phyloP scores from a whole-genome alignment of 2,888 invertebrate genomes.

The Tipula lateralis region DNA sequence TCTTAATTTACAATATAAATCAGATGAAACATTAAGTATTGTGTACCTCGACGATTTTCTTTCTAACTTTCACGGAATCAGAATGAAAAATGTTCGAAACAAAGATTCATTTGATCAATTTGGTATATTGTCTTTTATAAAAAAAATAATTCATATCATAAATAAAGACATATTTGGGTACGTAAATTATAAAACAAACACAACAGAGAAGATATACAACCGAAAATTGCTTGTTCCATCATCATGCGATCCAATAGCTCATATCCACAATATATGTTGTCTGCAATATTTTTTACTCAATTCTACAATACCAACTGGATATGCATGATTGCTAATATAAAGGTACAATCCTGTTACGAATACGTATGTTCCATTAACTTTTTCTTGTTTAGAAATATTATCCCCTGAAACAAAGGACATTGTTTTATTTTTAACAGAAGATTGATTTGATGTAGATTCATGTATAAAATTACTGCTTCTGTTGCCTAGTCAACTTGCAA shows the following conservation, averaged over 20 bases:
- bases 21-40: neutral
- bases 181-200: neutral
- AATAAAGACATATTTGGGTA: neutral
- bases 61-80: neutral
- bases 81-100: neutral
- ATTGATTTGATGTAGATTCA: neutral
- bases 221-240: neutral
- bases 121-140: neutral
- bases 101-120: conserved; percentile 19
- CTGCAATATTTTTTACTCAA: neutral
- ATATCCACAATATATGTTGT: neutral
- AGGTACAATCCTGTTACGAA: neutral
- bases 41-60: neutral
- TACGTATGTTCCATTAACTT: neutral
- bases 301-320: neutral
- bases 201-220: neutral
- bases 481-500: neutral
- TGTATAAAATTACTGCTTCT: neutral
- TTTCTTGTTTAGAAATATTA: neutral
- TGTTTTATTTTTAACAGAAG: neutral
- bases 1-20: neutral
- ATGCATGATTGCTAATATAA: neutral
- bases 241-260: neutral
- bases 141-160: neutral
- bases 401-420: neutral